These are phyloP conservation scores for Poecilia picta DNA, from an alignment of 2,797 vertebrate genomes.

Conservation along the genomic window DNA sequence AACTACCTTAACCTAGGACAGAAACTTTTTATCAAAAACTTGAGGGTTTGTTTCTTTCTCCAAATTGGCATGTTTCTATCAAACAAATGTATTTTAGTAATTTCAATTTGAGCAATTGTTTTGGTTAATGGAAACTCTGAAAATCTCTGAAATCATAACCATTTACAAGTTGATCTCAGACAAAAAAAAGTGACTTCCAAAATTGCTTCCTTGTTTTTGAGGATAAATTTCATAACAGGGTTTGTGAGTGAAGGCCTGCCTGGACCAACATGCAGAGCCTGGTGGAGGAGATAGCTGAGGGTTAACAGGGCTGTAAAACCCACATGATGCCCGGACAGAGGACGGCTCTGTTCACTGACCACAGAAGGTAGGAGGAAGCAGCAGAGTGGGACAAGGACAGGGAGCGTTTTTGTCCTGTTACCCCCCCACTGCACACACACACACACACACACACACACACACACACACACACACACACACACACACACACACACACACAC, in stretches of 20 bases:
- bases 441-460: too few relatives aligned
- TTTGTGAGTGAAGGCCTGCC: conserved; percentile 31
- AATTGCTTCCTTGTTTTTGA: not conserved
- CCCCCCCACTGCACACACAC: not conserved
- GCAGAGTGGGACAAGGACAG: conserved; percentile 53
- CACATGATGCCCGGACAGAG: conserved; percentile 66
- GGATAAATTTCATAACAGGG: not conserved
- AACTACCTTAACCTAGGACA: too few relatives aligned
- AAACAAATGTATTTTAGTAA: too few relatives aligned
- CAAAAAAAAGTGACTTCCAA: not conserved
- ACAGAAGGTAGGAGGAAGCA: conserved; percentile 55
- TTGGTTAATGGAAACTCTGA: too few relatives aligned
- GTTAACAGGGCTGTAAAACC: conserved; percentile 61
- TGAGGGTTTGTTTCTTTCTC: too few relatives aligned
- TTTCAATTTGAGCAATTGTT: too few relatives aligned
- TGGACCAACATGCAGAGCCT: conserved; percentile 2
- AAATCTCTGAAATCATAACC: too few relatives aligned
- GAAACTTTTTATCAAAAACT: too few relatives aligned
- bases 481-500: too few relatives aligned
- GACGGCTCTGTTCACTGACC: conserved; percentile 53
- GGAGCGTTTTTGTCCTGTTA: conserved; percentile 53
- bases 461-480: too few relatives aligned
- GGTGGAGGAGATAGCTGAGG: conserved; percentile 47
- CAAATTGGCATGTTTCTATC: too few relatives aligned
- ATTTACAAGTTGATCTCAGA: not conserved